Conservation (phyloP, 1,140 invertebrate species). For the Cydia splendana region DNA sequence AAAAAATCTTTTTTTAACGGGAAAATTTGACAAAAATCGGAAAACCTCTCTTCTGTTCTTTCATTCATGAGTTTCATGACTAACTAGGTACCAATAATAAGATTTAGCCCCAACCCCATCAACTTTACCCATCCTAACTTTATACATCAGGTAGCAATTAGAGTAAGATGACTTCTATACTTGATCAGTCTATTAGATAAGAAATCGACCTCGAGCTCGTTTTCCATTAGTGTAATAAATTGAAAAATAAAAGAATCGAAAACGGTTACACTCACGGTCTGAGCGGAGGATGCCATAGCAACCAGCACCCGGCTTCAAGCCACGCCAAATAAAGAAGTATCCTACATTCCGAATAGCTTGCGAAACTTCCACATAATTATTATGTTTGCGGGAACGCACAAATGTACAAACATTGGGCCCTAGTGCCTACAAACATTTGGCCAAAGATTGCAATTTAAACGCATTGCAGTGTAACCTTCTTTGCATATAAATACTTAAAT, state of each 20-base stretch:
- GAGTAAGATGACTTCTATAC: too few species aligned
- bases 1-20: too few species aligned
- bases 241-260: background rate
- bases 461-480: background rate
- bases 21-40: too few species aligned
- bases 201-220: background rate
- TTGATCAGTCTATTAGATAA: background rate
- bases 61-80: too few species aligned
- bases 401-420: background rate
- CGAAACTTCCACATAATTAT: conserved; percentile 8
- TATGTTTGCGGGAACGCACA: conserved; percentile 4
- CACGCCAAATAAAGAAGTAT: conserved; percentile 28
- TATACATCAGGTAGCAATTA: too few species aligned
- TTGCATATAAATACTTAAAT: background rate
- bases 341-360: conserved; percentile 19
- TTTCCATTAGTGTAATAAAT: background rate
- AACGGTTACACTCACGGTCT: background rate
- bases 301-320: background rate
- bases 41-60: too few species aligned
- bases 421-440: too few species aligned
- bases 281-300: background rate
- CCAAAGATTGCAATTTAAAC: background rate
- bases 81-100: too few species aligned
- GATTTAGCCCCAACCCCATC: too few species aligned
- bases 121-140: too few species aligned